These are phyloP conservation scores for Caenorhabditis panamensis DNA, from an alignment of 2,888 invertebrate genomes.

Conservation along the genomic window DNA sequence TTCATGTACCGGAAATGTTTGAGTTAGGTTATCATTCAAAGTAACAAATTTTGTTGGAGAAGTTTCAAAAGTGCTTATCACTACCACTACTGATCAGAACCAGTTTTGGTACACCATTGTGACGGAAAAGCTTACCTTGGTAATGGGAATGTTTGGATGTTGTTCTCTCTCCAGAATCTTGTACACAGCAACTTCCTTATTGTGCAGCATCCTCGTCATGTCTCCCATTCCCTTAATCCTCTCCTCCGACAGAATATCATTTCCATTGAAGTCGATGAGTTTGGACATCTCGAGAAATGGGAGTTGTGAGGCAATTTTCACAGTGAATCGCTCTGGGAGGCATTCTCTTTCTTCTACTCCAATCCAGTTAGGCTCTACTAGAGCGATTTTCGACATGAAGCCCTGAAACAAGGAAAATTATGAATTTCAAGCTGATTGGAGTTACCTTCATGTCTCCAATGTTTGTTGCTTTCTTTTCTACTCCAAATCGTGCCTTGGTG, in stretches of 20 bases:
- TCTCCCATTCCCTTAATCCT: conserved; percentile 25
- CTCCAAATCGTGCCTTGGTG: conserved; percentile 47
- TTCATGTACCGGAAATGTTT: no score
- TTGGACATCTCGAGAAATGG: conserved; percentile 48
- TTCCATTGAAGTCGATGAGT: conserved; percentile 23
- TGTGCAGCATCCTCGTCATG: conserved; percentile 39
- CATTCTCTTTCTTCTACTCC: conserved; percentile 21
- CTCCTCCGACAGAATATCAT: conserved; percentile 17
- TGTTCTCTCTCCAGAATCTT: conserved; percentile 35
- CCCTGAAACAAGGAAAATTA: conserved; percentile 37
- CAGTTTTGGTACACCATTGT: no score
- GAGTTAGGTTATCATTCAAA: no score
- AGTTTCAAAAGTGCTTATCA: no score
- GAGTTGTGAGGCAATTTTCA: conserved; percentile 51
- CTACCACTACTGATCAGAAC: no score
- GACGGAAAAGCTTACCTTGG: conserved; percentile 31
- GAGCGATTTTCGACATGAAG: conserved; percentile 59
- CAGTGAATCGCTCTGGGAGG: conserved; percentile 50
- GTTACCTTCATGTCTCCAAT: conserved; percentile 63
- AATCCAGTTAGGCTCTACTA: conserved; percentile 53
- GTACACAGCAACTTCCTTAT: conserved; percentile 50
- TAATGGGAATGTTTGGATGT: conserved; percentile 39
- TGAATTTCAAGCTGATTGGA: no score
- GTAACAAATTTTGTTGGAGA: no score
- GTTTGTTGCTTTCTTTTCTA: conserved; percentile 49